Conservation (phyloP, 1,140 invertebrate genomes). For the Platorchestia sp. region DNA sequence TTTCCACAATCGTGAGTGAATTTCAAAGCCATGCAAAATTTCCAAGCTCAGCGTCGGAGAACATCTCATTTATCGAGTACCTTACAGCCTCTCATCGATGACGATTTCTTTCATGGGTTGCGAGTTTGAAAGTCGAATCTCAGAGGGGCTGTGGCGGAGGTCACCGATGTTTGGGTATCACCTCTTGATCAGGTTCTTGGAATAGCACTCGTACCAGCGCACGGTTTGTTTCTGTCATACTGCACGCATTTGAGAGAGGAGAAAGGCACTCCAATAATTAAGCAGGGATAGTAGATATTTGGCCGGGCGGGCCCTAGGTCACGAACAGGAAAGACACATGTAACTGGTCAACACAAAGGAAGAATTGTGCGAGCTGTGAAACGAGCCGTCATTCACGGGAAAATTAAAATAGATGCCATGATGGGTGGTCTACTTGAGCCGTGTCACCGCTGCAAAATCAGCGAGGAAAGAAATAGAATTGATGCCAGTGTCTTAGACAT, state of each 20-base stretch:
- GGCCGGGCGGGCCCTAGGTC: neutral
- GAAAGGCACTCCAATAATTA: neutral
- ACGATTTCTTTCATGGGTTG: slow-evolving; percentile 14
- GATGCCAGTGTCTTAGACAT: neutral
- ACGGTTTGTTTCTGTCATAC: neutral
- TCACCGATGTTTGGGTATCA: slow-evolving; percentile 39
- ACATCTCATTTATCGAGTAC: slow-evolving; percentile 18
- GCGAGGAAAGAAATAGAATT: neutral
- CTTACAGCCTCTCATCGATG: slow-evolving; percentile 43
- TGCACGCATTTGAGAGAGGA: neutral
- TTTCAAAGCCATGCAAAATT: neutral
- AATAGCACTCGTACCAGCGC: neutral
- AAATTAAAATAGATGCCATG: neutral
- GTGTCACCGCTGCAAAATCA: neutral
- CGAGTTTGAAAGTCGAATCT: neutral
- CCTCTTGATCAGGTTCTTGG: neutral
- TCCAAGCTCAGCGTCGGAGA: neutral
- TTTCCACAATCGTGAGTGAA: slow-evolving; percentile 34
- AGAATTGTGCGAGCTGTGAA: neutral
- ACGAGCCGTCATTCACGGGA: neutral
- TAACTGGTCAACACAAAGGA: neutral
- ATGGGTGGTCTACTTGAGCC: neutral
- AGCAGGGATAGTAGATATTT: neutral
- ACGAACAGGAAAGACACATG: neutral
- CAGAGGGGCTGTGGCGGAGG: neutral